These are phyloP conservation scores for Hylyphantes graminicola DNA, from an alignment of 1,140 invertebrate genomes.

Conservation along the genomic window DNA sequence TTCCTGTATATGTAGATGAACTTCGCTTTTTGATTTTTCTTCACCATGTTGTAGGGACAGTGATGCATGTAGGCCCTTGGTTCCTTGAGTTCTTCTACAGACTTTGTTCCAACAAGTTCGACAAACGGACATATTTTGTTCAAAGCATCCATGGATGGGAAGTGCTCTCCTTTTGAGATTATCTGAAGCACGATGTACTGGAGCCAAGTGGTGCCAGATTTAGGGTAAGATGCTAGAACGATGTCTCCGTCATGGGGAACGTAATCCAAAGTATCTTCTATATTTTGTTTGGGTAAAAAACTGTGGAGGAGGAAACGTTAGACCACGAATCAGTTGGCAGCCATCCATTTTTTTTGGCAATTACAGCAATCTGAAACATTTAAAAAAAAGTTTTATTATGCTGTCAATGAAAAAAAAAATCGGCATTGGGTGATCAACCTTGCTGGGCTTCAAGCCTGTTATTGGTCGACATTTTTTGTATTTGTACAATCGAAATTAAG, in stretches of 20 bases:
- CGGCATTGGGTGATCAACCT: too few species aligned
- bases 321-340: background rate
- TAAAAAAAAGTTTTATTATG: too few species aligned
- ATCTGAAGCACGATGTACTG: constrained; percentile 59
- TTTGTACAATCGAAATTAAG: too few species aligned
- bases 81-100: background rate
- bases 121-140: constrained; percentile 30
- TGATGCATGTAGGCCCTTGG: constrained; percentile 74
- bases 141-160: constrained; percentile 27
- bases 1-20: constrained; percentile 69
- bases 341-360: background rate
- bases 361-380: too few species aligned
- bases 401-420: too few species aligned
- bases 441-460: too few species aligned
- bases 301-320: background rate
- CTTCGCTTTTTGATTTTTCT: constrained; percentile 69
- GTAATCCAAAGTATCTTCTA: constrained; percentile 51
- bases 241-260: constrained; percentile 57
- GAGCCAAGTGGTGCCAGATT: constrained; percentile 63
- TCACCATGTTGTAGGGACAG: constrained; percentile 79
- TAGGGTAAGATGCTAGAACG: constrained; percentile 61
- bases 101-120: constrained; percentile 39
- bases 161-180: constrained; percentile 7
- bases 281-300: constrained; percentile 11
- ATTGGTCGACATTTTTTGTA: too few species aligned